Evolutionary conservation across 2,113 vertebrate species (phyloP).

Genomic region (Nannobrachium achirus): DNA sequence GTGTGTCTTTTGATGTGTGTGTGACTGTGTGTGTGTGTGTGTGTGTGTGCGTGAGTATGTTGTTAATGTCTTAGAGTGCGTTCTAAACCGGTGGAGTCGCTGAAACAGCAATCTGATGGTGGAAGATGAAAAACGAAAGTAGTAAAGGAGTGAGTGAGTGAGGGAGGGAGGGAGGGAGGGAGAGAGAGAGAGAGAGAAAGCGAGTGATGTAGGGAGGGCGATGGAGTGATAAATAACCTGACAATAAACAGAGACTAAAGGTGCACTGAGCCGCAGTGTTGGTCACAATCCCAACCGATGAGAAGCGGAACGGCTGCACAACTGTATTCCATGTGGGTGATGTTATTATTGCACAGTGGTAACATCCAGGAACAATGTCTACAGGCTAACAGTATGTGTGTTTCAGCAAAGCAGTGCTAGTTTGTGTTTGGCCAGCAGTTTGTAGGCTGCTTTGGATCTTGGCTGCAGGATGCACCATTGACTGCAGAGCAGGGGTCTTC

Average conservation of each 20-base stretch:
- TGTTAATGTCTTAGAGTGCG: neutral
- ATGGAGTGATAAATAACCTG: constrained; percentile 23
- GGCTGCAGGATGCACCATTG: no score
- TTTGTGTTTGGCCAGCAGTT: no score
- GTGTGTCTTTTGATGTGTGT: neutral
- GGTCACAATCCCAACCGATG: neutral
- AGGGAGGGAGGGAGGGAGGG: no score
- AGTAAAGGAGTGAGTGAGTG: neutral
- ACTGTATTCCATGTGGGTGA: neutral
- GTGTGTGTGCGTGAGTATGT: neutral
- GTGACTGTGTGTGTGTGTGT: neutral
- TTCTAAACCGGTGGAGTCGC: no score
- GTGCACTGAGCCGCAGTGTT: neutral
- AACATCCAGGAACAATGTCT: no score
- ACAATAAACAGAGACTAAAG: neutral
- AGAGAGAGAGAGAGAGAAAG: neutral
- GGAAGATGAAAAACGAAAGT: neutral
- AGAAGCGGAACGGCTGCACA: neutral
- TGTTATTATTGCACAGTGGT: no score
- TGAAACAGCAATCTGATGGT: neutral
- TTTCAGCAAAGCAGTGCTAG: no score
- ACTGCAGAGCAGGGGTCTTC: no score
- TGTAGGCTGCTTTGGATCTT: no score
- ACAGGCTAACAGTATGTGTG: no score
- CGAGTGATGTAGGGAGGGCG: neutral